Base-by-base conservation (phyloP, 2,113 vertebrate genomes). In the Cavia porcellus region DNA sequence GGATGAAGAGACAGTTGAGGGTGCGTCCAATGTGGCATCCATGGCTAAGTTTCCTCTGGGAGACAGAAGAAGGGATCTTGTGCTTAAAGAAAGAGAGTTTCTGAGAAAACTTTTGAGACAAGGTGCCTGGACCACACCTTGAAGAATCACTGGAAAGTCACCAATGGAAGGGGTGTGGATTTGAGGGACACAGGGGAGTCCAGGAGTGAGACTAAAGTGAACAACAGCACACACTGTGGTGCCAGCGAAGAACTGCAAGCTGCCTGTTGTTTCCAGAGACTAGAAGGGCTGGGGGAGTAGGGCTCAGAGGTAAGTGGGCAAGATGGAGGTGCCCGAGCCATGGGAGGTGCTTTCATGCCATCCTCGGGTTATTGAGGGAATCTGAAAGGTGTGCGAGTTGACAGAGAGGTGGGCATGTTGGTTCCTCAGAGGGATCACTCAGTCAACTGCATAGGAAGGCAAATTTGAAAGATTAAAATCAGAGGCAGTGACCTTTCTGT, bases 301-400 rank as follows among this genome's bases (percentile, higher is more conserved):
- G 50, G 42, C 4, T 0, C 0, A 77, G 81, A n/a, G n/a, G 32
- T 3, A 24, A 85, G 24, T 13, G 11, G 38, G 13, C 0, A 5
- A 52, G 25, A 45, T 2, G 5, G 12, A 3, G 70, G 13, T 62
- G 38, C 62, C 68, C 2, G 19, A 25, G 61, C 14, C 25, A 15
- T 24, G 15, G 8, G 8, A 84, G 55, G n/a, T 15, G 14, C 15
- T 66, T 81, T 52, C 5, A 0, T 14, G 61, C 52, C 35, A 35
- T 50, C 9, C 35, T 38, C 47, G 10, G 42, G n/a, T 8, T n/a
- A 38, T 7, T 0, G 4, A 50, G 70, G 80, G 50, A 35, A 42
- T 38, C n/a, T 19, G 35, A 68, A 55, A 45, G n/a, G 66, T 1
- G 3, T 45, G 77, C 64, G 82, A 61, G 30, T 13, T 19, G 85